These are phyloP conservation scores for Thyatira batis DNA, from an alignment of 2,888 invertebrate genomes.

Conservation along the genomic window DNA sequence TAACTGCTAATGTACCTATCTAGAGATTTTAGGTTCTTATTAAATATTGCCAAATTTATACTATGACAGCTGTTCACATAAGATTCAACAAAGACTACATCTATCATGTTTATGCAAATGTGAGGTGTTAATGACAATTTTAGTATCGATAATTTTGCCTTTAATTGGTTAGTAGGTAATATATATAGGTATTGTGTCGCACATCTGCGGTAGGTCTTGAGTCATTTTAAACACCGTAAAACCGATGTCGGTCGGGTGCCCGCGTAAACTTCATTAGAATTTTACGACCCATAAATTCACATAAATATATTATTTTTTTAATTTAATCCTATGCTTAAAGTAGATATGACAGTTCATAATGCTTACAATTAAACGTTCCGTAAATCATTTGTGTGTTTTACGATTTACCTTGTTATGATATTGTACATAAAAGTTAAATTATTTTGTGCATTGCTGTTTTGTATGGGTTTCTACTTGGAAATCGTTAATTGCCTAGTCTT, in stretches of 20 bases:
- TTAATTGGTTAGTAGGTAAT: slow-evolving; percentile 1
- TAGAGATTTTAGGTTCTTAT: too few relatives aligned
- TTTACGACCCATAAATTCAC: slow-evolving; percentile 33
- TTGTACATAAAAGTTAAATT: neutral
- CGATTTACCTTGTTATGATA: neutral
- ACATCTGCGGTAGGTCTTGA: slow-evolving; percentile 23
- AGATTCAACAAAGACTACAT: too few relatives aligned
- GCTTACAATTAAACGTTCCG: neutral
- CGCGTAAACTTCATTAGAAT: slow-evolving; percentile 16
- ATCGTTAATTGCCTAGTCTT: too few relatives aligned
- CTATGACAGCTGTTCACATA: too few relatives aligned
- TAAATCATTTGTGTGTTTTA: neutral
- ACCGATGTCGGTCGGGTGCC: slow-evolving; percentile 10
- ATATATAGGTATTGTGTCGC: neutral
- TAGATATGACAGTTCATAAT: neutral
- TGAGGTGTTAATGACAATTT: neutral
- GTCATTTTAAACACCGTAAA: slow-evolving; percentile 12
- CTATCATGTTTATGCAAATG: too few relatives aligned
- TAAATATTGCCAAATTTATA: too few relatives aligned
- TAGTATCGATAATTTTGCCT: neutral
- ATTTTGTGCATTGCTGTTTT: neutral
- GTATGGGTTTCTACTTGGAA: too few relatives aligned
- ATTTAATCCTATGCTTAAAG: slow-evolving; percentile 10
- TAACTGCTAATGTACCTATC: too few relatives aligned
- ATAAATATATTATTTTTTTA: slow-evolving; percentile 19